Conservation (phyloP, 2,888 invertebrate species). For the Apodemia mormo region DNA sequence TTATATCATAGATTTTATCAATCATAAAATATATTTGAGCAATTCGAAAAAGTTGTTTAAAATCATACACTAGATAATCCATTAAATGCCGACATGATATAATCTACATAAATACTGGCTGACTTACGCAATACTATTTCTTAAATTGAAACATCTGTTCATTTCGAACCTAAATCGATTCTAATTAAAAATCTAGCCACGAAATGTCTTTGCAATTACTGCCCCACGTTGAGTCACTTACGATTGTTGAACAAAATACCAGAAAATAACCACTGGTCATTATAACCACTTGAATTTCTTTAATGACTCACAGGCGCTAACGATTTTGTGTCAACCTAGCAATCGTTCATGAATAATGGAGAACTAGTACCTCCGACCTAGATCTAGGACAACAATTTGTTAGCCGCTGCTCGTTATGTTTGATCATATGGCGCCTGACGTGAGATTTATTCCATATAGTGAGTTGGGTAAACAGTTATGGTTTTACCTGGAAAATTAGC, state of each 20-base stretch:
- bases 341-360: conserved; percentile 75
- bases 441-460: conserved; percentile 21
- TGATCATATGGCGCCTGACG: conserved; percentile 36
- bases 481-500: background rate
- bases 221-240: conserved; percentile 33
- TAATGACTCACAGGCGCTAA: conserved; percentile 73
- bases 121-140: background rate
- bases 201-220: conserved; percentile 14
- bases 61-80: no score
- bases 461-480: conserved; percentile 6
- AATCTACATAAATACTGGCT: no score
- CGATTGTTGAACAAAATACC: conserved; percentile 38
- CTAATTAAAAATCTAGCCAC: conserved; percentile 17
- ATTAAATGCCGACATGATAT: no score
- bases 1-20: no score
- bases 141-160: conserved; percentile 2
- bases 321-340: conserved; percentile 71
- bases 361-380: conserved; percentile 61
- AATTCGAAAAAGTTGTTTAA: no score
- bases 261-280: conserved; percentile 39
- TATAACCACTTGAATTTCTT: conserved; percentile 48
- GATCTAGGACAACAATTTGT: conserved; percentile 49
- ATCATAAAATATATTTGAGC: no score
- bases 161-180: background rate
- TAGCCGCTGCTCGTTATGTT: conserved; percentile 41